Conservation (phyloP, 2,113 vertebrate species). For the Struthidea cinerea region DNA sequence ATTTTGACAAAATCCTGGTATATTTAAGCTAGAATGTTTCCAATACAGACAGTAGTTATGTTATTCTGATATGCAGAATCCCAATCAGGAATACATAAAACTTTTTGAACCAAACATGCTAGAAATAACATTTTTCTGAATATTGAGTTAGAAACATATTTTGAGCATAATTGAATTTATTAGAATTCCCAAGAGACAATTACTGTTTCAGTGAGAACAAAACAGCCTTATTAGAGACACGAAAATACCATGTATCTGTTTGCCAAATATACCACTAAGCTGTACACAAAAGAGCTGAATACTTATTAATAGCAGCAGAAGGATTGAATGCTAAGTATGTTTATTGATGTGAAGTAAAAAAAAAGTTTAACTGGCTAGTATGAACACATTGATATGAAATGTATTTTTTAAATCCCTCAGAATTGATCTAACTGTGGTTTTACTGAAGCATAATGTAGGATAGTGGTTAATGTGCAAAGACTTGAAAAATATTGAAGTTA, state of each 20-base stretch:
- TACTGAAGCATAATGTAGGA: not conserved
- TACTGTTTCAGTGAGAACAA: slow-evolving; percentile 45
- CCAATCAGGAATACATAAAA: not conserved
- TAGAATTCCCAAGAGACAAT: slow-evolving; percentile 34
- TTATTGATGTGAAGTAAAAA: not conserved
- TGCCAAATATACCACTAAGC: slow-evolving; percentile 34
- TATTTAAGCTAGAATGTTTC: not conserved
- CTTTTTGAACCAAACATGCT: not conserved
- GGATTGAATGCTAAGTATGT: slow-evolving; percentile 10
- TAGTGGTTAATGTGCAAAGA: not conserved
- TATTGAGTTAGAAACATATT: not conserved
- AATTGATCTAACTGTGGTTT: not conserved
- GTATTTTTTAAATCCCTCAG: not conserved
- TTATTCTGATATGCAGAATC: not conserved
- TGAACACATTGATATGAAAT: not conserved
- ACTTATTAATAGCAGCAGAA: slow-evolving; percentile 35
- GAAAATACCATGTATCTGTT: slow-evolving; percentile 32
- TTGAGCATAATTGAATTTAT: slow-evolving; percentile 48
- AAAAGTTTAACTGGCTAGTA: not conserved
- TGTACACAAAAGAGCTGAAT: not conserved
- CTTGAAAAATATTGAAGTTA: not conserved
- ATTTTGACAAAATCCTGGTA: not conserved
- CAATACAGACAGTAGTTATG: not conserved
- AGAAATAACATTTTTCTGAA: slow-evolving; percentile 4
- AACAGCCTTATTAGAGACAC: not conserved